Base-by-base conservation (phyloP, 2,888 invertebrate genomes). In the Tipula vernalis region DNA sequence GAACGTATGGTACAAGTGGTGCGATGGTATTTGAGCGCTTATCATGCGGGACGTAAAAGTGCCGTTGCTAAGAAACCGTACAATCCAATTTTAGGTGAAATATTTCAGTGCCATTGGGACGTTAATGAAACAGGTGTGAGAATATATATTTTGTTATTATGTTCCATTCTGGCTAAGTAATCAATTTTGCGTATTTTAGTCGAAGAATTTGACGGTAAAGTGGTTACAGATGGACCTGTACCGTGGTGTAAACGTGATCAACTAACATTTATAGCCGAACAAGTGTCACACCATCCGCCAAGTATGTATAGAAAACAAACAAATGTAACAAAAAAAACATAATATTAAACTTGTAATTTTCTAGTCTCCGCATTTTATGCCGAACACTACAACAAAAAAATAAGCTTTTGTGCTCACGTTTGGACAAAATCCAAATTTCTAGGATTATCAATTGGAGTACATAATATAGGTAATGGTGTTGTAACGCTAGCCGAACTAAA, bases 381-480 rank as follows among this genome's bases (percentile, higher is more conserved):
- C 28, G 99, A 99, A 91, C 98, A 98, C 92, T 95, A 94, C 89
- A 95, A 95, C 90, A 98, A 97, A 90, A 94, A 96, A 89, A 97
- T 99, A 87, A 95, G 95, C 88, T 96, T 99, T 91, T 96, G 97
- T 90, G 99, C 98, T 6, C 98, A 98, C 92, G 97, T 99, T 86
- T 99, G 99, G 97, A 99, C 99, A 5, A 99, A 99, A 92, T 99
- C 99, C 90, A 99, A 99, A 93, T 99, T 99, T 92, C 94, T 99
- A 36, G 99, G 99, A 0, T 93, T 99, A 36, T 99, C 99, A 12
- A 96, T 98, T 89, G 99, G 99, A n/a, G 97, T 98, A 0, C 97
- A 99, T 90, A 99, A 99, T 91, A 97, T 99, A 87, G 99, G 99
- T 4, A 95, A 96, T 89, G 99, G 99, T 2, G 94, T 95, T 47